Evolutionary conservation across 2,797 vertebrate genomes (phyloP).

Genomic region (Carapus acus): DNA sequence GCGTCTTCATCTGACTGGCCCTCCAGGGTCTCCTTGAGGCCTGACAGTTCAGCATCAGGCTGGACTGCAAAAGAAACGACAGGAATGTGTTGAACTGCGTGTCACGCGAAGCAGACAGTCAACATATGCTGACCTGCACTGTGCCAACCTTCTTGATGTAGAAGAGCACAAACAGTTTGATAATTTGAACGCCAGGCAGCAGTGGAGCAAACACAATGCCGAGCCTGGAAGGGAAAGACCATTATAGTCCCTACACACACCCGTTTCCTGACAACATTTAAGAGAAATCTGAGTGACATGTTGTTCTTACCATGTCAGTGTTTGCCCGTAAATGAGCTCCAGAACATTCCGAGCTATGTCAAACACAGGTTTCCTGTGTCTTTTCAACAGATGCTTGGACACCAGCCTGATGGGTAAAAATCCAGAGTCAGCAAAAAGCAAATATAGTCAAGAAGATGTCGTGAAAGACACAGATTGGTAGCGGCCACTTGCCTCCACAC

Average conservation of each 20-base stretch:
- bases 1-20: slow-evolving; percentile 77
- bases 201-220: slow-evolving; percentile 80
- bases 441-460: too few species aligned
- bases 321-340: slow-evolving; percentile 89
- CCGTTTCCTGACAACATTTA: too few species aligned
- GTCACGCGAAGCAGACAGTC: neutral
- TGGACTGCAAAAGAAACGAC: slow-evolving; percentile 62
- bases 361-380: slow-evolving; percentile 76
- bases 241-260: neutral
- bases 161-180: slow-evolving; percentile 83
- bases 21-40: slow-evolving; percentile 80
- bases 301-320: slow-evolving; percentile 75
- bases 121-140: neutral
- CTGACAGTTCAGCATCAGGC: slow-evolving; percentile 82
- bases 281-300: neutral
- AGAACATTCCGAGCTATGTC: slow-evolving; percentile 83
- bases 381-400: slow-evolving; percentile 61
- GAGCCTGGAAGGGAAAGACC: slow-evolving; percentile 67
- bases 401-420: slow-evolving; percentile 62
- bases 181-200: slow-evolving; percentile 76
- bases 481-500: slow-evolving; percentile 79
- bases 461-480: too few species aligned
- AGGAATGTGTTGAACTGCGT: neutral
- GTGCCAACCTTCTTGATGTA: slow-evolving; percentile 80
- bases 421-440: neutral